Conservation (phyloP, 2,113 vertebrate species). For the Clinocottus analis region DNA sequence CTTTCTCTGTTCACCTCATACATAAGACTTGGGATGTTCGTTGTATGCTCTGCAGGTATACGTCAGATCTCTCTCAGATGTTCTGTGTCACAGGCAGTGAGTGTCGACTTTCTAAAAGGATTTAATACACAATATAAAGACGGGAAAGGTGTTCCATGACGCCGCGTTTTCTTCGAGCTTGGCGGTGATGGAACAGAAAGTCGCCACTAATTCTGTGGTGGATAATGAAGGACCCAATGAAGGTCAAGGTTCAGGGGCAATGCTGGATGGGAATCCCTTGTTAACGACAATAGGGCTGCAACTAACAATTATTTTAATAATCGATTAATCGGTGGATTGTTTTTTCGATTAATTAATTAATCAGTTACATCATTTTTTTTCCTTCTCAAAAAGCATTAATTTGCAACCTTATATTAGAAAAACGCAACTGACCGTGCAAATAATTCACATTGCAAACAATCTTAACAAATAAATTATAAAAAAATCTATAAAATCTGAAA, state of each 20-base stretch:
- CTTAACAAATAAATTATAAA: too few species aligned
- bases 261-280: slow-evolving; percentile 46
- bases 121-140: slow-evolving; percentile 79
- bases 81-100: slow-evolving; percentile 72
- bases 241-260: slow-evolving; percentile 73
- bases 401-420: too few species aligned
- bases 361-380: too few species aligned
- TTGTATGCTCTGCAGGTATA: slow-evolving; percentile 55
- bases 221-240: slow-evolving; percentile 69
- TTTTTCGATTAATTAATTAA: too few species aligned
- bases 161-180: slow-evolving; percentile 69
- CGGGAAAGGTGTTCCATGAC: slow-evolving; percentile 60
- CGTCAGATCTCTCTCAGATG: slow-evolving; percentile 71
- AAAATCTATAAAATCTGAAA: too few species aligned
- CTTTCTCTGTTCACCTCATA: slow-evolving; percentile 33
- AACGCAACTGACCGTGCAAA: too few species aligned
- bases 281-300: too few species aligned
- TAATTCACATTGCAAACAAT: too few species aligned
- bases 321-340: too few species aligned
- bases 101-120: slow-evolving; percentile 53
- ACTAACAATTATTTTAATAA: too few species aligned
- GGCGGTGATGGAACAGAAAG: slow-evolving; percentile 65
- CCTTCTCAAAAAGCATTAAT: too few species aligned
- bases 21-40: slow-evolving; percentile 20
- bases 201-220: slow-evolving; percentile 23